phyloP scores from a whole-genome alignment of 2,888 invertebrate species.

The Ennomos erosarius region DNA sequence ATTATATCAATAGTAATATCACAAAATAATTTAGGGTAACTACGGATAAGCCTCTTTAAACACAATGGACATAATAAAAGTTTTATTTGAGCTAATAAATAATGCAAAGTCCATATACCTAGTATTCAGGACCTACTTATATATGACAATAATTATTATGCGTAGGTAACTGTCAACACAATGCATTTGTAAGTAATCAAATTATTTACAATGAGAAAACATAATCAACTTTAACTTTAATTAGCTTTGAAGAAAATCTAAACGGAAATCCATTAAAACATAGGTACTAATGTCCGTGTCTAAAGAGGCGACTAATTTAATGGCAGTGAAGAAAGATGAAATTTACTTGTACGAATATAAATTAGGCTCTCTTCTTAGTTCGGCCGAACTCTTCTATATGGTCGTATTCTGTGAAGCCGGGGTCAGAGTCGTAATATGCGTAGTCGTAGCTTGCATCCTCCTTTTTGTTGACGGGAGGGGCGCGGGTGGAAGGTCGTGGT shows the following conservation, averaged over 20 bases:
- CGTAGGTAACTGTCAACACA: no score
- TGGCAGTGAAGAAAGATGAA: slow-evolving; percentile 70
- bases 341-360: slow-evolving; percentile 36
- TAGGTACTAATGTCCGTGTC: slow-evolving; percentile 36
- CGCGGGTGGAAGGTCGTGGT: slow-evolving; percentile 53
- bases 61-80: not conserved
- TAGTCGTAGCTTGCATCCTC: slow-evolving; percentile 92
- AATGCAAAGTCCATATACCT: no score
- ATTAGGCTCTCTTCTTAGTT: slow-evolving; percentile 79
- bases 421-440: slow-evolving; percentile 92
- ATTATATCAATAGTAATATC: slow-evolving; percentile 68
- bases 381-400: slow-evolving; percentile 87
- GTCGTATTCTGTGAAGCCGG: slow-evolving; percentile 85
- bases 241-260: slow-evolving; percentile 13
- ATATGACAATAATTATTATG: no score
- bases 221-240: slow-evolving; percentile 17
- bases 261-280: not conserved
- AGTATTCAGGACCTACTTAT: no score
- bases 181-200: not conserved
- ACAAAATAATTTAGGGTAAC: slow-evolving; percentile 83
- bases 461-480: slow-evolving; percentile 82
- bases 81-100: no score
- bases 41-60: slow-evolving; percentile 67
- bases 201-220: slow-evolving; percentile 8
- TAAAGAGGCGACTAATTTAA: slow-evolving; percentile 79